These are phyloP conservation scores for Drosophila neonasuta DNA, from an alignment of 2,888 invertebrate genomes.

Conservation along the genomic window DNA sequence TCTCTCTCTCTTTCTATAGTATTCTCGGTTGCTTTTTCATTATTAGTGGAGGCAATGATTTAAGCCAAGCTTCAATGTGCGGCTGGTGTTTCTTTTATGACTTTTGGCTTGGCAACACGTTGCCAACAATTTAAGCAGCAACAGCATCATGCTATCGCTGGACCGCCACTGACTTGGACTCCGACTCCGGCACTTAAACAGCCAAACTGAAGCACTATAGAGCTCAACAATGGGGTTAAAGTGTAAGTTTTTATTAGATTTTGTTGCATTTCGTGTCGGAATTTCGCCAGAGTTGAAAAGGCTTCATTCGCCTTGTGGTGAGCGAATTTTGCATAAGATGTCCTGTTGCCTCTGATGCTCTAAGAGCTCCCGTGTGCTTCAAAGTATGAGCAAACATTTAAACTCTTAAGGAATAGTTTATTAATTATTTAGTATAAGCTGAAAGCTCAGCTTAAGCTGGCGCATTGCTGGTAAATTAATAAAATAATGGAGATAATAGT, in stretches of 20 bases:
- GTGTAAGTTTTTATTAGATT: constrained; percentile 34
- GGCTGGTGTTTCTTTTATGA: constrained; percentile 42
- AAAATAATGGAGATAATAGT: constrained; percentile 1
- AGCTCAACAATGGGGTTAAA: constrained; percentile 31
- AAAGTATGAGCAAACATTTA: constrained; percentile 1
- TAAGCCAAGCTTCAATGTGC: constrained; percentile 47
- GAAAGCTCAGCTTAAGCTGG: not conserved
- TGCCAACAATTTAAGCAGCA: constrained; percentile 26
- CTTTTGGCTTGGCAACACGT: constrained; percentile 40
- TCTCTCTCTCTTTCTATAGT: not conserved
- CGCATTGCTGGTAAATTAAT: not conserved
- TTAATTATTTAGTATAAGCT: not conserved
- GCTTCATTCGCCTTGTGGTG: not conserved
- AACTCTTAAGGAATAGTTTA: not conserved
- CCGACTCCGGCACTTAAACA: constrained; percentile 10
- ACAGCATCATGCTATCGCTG: constrained; percentile 17
- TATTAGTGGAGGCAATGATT: constrained; percentile 50
- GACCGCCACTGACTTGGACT: constrained; percentile 1
- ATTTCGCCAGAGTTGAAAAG: not conserved
- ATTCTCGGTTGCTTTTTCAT: constrained; percentile 34
- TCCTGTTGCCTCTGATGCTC: not conserved
- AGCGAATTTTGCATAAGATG: constrained; percentile 34
- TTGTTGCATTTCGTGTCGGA: constrained; percentile 18
- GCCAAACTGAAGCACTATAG: constrained; percentile 3
- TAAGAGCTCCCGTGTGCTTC: not conserved